phyloP scores from a whole-genome alignment of 2,797 vertebrate species.

The Pseudotriccus pelzelni region DNA sequence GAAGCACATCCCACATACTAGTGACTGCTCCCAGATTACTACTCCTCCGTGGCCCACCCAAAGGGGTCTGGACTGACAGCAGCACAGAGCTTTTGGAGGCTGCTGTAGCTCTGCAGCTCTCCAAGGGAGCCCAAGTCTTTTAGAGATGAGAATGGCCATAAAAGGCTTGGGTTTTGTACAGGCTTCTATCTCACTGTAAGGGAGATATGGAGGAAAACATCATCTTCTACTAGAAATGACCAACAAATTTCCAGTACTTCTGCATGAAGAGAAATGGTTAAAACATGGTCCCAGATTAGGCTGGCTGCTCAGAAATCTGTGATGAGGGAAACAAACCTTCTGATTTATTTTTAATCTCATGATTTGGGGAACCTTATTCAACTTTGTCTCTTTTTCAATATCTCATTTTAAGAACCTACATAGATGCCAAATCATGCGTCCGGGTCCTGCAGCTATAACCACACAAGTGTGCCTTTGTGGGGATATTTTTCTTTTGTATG shows the following conservation, averaged over 20 bases:
- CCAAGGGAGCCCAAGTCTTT: background rate
- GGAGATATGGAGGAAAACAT: rapidly evolving
- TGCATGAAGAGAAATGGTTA: background rate
- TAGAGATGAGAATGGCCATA: background rate
- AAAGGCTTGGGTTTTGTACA: background rate
- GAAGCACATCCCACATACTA: background rate
- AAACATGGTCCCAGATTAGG: background rate
- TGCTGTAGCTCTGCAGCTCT: background rate
- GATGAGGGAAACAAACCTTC: rapidly evolving
- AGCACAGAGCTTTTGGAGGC: rapidly evolving
- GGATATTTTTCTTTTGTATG: background rate
- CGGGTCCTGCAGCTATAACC: background rate
- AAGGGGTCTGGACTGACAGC: rapidly evolving
- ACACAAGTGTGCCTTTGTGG: background rate
- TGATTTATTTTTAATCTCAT: background rate
- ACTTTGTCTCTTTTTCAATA: background rate
- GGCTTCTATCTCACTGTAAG: background rate
- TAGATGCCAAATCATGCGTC: background rate
- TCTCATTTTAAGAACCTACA: background rate
- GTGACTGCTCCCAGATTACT: background rate
- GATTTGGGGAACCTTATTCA: background rate
- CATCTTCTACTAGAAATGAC: background rate
- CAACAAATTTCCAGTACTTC: background rate
- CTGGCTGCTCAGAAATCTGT: background rate
- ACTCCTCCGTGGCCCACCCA: background rate